A percentile compares a stretch with the other conserved stretches of the same genome.
These are phyloP conservation scores for Stichopus chloronotus DNA, from an alignment of 35 echinoderm and acorn worm genomes.

Conservation along the genomic window DNA sequence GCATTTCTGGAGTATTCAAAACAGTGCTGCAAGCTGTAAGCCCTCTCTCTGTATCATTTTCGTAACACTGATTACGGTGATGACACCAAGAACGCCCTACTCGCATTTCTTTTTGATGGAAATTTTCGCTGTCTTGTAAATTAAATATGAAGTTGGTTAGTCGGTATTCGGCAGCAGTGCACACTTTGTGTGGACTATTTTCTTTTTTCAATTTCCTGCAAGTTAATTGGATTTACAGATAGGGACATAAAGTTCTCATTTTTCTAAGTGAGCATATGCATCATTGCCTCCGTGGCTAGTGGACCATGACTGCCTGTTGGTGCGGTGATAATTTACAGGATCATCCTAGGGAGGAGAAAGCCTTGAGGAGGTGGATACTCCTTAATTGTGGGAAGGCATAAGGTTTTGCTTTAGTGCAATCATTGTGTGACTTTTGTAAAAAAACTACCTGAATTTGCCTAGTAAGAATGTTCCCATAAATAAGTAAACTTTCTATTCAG, in stretches of 20 bases:
- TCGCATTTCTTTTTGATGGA: not conserved
- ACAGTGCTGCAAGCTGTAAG: no score
- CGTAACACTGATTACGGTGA: not conserved
- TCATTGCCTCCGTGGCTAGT: not conserved
- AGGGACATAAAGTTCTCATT: not conserved
- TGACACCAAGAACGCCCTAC: not conserved
- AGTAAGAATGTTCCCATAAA: no score
- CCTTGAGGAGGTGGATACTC: not conserved
- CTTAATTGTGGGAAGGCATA: not conserved
- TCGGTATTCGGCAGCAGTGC: not conserved
- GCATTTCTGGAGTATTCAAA: no score
- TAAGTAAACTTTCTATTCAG: no score
- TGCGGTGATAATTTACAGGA: not conserved
- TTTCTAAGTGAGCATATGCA: not conserved
- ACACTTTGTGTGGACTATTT: not conserved
- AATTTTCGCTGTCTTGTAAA: not conserved
- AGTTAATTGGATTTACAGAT: slow-evolving; percentile 1
- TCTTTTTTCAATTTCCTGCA: not conserved
- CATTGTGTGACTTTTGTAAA: no score
- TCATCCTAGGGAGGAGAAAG: not conserved
- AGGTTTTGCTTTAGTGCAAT: not conserved
- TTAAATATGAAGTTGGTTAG: not conserved
- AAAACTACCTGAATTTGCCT: no score
- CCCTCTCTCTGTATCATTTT: not conserved
- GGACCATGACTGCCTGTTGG: not conserved